phyloP scores from a whole-genome alignment of 2,888 invertebrate genomes.

The Dromius quadrimaculatus region DNA sequence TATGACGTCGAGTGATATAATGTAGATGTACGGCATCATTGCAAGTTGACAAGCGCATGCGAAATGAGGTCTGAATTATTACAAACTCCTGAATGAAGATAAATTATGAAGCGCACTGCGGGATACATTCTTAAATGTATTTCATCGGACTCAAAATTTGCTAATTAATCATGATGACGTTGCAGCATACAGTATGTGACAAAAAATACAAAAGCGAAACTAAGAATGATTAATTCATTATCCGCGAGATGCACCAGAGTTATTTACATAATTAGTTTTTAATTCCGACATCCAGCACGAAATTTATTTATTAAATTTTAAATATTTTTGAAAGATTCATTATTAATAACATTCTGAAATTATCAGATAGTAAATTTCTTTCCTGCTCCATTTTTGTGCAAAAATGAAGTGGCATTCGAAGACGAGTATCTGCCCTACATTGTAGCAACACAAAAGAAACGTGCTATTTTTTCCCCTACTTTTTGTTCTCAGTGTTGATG shows the following conservation, averaged over 20 bases:
- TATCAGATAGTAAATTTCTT: too few species aligned
- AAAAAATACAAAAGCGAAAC: slow-evolving; percentile 29
- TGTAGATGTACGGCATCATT: slow-evolving; percentile 23
- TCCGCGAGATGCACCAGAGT: slow-evolving; percentile 7
- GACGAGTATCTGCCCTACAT: slow-evolving; percentile 9
- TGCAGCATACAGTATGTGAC: slow-evolving; percentile 40
- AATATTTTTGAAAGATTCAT: too few species aligned
- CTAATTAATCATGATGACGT: slow-evolving; percentile 50
- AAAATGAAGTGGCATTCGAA: slow-evolving; percentile 14
- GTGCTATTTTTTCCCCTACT: slow-evolving; percentile 5
- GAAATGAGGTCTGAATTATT: slow-evolving; percentile 18
- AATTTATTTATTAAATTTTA: too few species aligned
- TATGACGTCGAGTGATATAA: slow-evolving; percentile 9
- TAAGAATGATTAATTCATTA: slow-evolving; percentile 38
- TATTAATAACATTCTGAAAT: too few species aligned
- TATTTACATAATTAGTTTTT: slow-evolving; percentile 35
- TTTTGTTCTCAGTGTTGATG: slow-evolving; percentile 2
- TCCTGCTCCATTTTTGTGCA: neutral
- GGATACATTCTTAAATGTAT: slow-evolving; percentile 50
- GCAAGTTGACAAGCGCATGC: slow-evolving; percentile 15
- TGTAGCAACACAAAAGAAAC: slow-evolving; percentile 14
- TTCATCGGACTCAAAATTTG: slow-evolving; percentile 46
- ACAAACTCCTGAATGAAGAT: slow-evolving; percentile 42
- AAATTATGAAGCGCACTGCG: slow-evolving; percentile 41
- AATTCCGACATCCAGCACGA: slow-evolving; percentile 12